Evolutionary conservation across 2,888 invertebrate genomes (phyloP).

Genomic region (Polietes domitor): DNA sequence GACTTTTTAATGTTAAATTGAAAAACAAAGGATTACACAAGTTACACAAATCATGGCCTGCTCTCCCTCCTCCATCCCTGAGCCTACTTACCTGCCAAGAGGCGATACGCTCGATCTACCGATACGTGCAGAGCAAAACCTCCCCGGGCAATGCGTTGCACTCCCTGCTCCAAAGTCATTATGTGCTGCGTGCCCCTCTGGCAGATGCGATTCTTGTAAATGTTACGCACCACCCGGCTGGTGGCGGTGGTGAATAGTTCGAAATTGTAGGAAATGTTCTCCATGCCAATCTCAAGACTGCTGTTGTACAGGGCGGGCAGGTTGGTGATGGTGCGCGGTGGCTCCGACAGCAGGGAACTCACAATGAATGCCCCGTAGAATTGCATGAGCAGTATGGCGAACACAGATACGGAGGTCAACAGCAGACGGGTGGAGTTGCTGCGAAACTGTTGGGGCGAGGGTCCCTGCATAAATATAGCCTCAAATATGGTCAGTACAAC

Average conservation of each 20-base stretch:
- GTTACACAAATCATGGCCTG: neutral
- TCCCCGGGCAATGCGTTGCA: constrained; percentile 72
- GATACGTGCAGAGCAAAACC: constrained; percentile 77
- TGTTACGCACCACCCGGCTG: constrained; percentile 71
- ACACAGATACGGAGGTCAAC: constrained; percentile 73
- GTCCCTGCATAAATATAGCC: constrained; percentile 77
- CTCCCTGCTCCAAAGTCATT: constrained; percentile 72
- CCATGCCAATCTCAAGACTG: constrained; percentile 77
- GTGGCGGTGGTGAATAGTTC: constrained; percentile 72
- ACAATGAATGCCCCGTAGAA: constrained; percentile 79
- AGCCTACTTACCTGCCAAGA: constrained; percentile 70
- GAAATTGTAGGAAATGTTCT: constrained; percentile 76
- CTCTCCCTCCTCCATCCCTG: neutral
- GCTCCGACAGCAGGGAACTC: constrained; percentile 75
- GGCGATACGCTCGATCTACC: constrained; percentile 74
- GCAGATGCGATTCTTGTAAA: constrained; percentile 74
- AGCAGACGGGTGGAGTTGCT: constrained; percentile 75
- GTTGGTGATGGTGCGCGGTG: constrained; percentile 74
- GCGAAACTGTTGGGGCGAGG: constrained; percentile 71
- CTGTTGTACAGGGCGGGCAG: constrained; percentile 75
- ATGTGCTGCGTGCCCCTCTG: constrained; percentile 70
- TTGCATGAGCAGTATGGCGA: constrained; percentile 77
- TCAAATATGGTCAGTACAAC: constrained; percentile 76
- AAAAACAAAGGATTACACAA: neutral
- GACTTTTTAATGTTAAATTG: neutral